phyloP scores from a whole-genome alignment of 2,113 vertebrate species.

The Istiophorus platypterus region DNA sequence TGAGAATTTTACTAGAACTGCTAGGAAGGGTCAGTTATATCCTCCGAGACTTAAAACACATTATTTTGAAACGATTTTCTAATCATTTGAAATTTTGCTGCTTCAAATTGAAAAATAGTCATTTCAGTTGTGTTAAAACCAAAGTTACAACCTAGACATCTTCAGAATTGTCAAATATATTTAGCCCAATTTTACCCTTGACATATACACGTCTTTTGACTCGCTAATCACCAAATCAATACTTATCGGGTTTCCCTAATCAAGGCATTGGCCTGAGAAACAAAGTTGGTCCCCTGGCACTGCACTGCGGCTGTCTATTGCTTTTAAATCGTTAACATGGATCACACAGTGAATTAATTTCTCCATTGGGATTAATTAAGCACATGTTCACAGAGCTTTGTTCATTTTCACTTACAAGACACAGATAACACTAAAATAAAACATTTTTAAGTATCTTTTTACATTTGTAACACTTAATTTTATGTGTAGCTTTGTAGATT shows the following conservation, averaged over 20 bases:
- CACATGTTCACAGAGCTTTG: slow-evolving; percentile 6
- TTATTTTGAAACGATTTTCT: too few species aligned
- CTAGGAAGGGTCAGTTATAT: too few species aligned
- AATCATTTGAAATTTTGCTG: too few species aligned
- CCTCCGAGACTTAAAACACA: too few species aligned
- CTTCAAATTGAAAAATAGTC: neutral
- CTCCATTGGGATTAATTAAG: slow-evolving; percentile 7
- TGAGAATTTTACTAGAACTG: too few species aligned
- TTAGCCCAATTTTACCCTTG: neutral
- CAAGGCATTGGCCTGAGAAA: neutral
- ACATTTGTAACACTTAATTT: neutral
- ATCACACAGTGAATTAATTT: slow-evolving; percentile 26
- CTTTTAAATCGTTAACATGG: slow-evolving; percentile 15
- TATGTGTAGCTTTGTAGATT: neutral
- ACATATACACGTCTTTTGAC: neutral
- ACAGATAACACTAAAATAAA: neutral
- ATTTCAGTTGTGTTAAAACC: neutral
- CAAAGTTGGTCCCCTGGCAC: neutral
- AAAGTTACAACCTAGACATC: neutral
- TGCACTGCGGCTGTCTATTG: slow-evolving; percentile 3
- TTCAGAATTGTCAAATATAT: neutral
- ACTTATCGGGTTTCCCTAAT: slow-evolving; percentile 8
- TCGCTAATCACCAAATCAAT: slow-evolving; percentile 22
- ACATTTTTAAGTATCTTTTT: neutral
- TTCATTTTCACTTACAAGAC: neutral